Evolutionary conservation across 2,113 vertebrate species (phyloP), one percentile per base, ranked within the genome.

Genomic region (Anhinga rufa): DNA sequence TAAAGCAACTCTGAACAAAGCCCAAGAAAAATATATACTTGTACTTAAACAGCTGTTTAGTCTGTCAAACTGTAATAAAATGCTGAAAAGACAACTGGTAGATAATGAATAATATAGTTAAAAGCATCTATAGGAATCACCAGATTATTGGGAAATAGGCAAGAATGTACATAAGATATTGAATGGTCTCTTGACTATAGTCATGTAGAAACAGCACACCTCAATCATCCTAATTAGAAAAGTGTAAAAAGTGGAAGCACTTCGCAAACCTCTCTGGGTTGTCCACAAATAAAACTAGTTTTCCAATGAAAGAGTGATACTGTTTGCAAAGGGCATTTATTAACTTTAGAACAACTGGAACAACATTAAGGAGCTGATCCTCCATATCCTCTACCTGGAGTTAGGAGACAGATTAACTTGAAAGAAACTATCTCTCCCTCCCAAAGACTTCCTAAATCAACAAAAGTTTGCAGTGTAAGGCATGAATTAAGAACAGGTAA

Each of bases 1-100:
- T 93, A 85, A 95, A 92, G 94, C 83, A 93, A 90, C 81, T 75
- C 92, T 87, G 94, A 96, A 94, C 66, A 93, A 87, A 94, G 84
- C 92, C 93, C 92, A 96, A 92, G 78, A 90, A 95, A 96, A 96
- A 97, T 74, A 97, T 66, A 95, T 94, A 74, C 69, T 87, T 95
- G 86, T 55, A 92, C 83, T 96, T 97, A 95, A 96, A 88, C 92
- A 96, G 88, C 72, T 95, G 82, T 92, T 90, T 91, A 90, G 38
- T 82, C 66, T 93, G 55, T 93, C 88, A 89, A 87, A 83, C 32
- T 85, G 64, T 49, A 95, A 87, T 74, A 80, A 88, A 94, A 91
- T 46, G 49, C 55, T 89, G 72, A 80, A 96, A 96, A 92, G 8
- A 12, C 69, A 95, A 84, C 51, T 46, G 16, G 72, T 70, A 90